These are phyloP conservation scores for Phainopepla nitens DNA, from an alignment of 2,113 vertebrate genomes.

Conservation along the genomic window DNA sequence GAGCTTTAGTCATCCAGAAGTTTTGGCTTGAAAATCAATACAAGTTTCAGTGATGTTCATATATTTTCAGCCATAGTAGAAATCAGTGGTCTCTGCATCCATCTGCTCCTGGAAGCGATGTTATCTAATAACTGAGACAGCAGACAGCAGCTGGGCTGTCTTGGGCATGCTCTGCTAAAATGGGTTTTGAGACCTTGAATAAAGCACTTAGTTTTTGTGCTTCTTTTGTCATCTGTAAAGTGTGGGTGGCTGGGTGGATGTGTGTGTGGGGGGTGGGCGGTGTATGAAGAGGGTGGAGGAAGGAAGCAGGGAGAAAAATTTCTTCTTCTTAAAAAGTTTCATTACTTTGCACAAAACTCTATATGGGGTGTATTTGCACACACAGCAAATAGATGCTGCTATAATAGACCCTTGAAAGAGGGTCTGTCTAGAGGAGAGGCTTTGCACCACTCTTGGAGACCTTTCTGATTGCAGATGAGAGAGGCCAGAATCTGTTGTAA, in stretches of 20 bases:
- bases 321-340: background rate
- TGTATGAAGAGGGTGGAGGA: background rate
- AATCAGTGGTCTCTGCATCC: background rate
- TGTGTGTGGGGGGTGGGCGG: accelerated
- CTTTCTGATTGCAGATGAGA: background rate
- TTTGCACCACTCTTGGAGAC: background rate
- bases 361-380: background rate
- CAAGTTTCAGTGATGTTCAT: slow-evolving; percentile 29
- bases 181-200: background rate
- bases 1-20: slow-evolving; percentile 37
- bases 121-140: background rate
- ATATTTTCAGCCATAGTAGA: background rate
- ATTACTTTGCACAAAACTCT: background rate
- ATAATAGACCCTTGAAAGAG: background rate
- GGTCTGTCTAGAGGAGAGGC: background rate
- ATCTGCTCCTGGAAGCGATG: background rate
- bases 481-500: background rate
- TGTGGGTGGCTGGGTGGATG: background rate
- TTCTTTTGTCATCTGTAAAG: background rate
- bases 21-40: slow-evolving; percentile 55
- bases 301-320: background rate
- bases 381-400: background rate
- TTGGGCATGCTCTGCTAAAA: background rate
- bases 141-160: background rate
- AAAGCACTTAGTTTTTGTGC: background rate